Conservation (phyloP, 2,113 vertebrate species). For the Myotis yumanensis region DNA sequence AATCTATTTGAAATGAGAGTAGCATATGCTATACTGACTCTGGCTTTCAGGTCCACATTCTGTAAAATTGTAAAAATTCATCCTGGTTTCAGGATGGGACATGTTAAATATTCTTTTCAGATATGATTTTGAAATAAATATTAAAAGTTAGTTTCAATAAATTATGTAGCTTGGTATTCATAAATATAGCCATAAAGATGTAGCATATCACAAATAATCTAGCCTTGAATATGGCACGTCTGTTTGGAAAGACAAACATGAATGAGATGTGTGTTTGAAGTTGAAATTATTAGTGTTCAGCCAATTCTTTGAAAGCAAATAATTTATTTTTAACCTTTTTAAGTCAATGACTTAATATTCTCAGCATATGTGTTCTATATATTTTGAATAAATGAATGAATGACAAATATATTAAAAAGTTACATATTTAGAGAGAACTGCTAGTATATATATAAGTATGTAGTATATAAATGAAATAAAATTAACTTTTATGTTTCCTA, state of each 20-base stretch:
- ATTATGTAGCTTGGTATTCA: background rate
- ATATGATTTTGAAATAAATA: constrained; percentile 23
- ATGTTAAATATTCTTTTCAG: background rate
- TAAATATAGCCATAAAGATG: background rate
- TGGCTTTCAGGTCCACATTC: background rate
- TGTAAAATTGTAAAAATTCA: constrained; percentile 24
- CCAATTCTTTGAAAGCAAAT: constrained; percentile 5
- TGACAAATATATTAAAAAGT: constrained; percentile 37
- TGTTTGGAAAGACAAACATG: constrained; percentile 43
- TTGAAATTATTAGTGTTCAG: constrained; percentile 13
- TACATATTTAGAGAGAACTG: background rate
- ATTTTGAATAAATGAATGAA: constrained; percentile 32
- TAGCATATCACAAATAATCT: constrained; percentile 7
- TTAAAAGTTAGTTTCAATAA: constrained; percentile 23
- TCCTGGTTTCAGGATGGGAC: background rate
- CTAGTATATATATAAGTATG: background rate
- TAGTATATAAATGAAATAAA: constrained; percentile 7
- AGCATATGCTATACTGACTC: background rate
- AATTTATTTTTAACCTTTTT: background rate
- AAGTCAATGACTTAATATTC: constrained; percentile 14
- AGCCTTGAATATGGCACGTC: background rate
- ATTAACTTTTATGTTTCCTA: background rate
- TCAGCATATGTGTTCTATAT: constrained; percentile 1
- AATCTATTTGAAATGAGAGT: background rate
- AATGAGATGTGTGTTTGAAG: background rate